These are phyloP conservation scores for Clarias platycephalus DNA, from an alignment of 2,797 vertebrate species.

Conservation along the genomic window DNA sequence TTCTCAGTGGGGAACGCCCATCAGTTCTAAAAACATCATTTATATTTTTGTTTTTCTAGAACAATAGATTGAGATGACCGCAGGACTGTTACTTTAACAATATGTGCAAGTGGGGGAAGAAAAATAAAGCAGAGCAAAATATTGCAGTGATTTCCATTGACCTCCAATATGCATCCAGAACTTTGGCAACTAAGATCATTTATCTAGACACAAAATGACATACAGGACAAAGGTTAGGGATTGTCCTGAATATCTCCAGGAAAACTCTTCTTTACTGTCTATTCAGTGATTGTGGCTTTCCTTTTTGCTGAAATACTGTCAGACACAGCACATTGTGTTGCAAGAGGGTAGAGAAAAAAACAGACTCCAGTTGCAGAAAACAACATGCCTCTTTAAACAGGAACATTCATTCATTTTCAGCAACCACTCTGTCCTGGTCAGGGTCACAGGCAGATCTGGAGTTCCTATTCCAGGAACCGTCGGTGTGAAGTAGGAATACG, in stretches of 20 bases:
- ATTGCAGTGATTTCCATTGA: slow-evolving; percentile 51
- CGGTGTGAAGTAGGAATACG: background rate
- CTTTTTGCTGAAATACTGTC: slow-evolving; percentile 28
- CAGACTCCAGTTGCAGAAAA: background rate
- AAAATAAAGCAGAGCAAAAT: slow-evolving; percentile 62
- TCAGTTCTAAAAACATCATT: slow-evolving; percentile 58
- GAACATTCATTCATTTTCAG: background rate
- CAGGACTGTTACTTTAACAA: slow-evolving; percentile 65
- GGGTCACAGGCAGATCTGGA: background rate
- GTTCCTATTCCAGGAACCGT: background rate
- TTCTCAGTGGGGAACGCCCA: slow-evolving; percentile 70
- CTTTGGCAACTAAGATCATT: slow-evolving; percentile 59
- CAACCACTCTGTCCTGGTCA: slow-evolving; percentile 2
- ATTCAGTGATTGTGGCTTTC: slow-evolving; percentile 28
- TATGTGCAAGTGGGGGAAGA: slow-evolving; percentile 56
- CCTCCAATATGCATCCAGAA: slow-evolving; percentile 44
- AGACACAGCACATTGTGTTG: slow-evolving; percentile 9
- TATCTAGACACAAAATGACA: slow-evolving; percentile 66
- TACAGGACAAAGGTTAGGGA: slow-evolving; percentile 62
- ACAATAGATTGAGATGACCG: slow-evolving; percentile 71
- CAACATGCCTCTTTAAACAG: background rate
- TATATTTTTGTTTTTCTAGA: slow-evolving; percentile 73
- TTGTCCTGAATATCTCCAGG: slow-evolving; percentile 29
- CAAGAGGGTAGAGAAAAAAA: background rate
- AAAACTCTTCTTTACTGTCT: slow-evolving; percentile 39